Base-by-base conservation (phyloP, 2,797 vertebrate species). In the Lates japonicus region DNA sequence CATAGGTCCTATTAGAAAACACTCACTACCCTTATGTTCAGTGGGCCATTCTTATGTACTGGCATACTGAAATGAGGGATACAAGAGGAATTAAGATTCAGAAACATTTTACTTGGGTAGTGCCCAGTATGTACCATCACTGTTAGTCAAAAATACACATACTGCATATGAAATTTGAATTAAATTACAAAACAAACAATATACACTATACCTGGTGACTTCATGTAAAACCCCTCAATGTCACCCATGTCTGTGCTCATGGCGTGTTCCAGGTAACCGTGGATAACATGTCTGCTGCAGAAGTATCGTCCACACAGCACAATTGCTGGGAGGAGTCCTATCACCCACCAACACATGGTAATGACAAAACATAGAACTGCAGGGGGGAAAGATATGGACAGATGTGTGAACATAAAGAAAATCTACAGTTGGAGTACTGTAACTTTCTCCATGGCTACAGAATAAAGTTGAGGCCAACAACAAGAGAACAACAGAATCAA, bases 321-420 rank as follows among this genome's bases (percentile, higher is more conserved):
- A 37, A 75, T 10, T 5, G 52, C 55, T 57, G 86, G 89, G 52
- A 91, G 48, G 69, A 91, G 73, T 52, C 42, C 83, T 68, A 90
- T 83, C 88, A 90, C 11, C 90, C 87, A 88, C 87, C 82, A 88
- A 31, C 84, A 88, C 75, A 54, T 69, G 48, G 86, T 92, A 20
- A 84, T 4, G 51, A 59, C 35, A 64, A 76, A 76, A 37, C 78
- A 79, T 2, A 68, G 3, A 67, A 64, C 91, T 91, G 86, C 1
- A 16, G 8, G 31, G 25, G 25, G 20, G 35, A 73, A 60, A 86
- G 60, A 82, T 65, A 87, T 6, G 39, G 20, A 54, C 52, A 29
- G 9, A 46, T 66, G 51, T 39, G 19, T 61, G 6, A 70, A 20
- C 31, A 7, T 39, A 5, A 60, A 25, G 1, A 20, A 51, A 49